Evolutionary conservation across 2,113 vertebrate genomes (phyloP).

Genomic region (Miniopterus natalensis): DNA sequence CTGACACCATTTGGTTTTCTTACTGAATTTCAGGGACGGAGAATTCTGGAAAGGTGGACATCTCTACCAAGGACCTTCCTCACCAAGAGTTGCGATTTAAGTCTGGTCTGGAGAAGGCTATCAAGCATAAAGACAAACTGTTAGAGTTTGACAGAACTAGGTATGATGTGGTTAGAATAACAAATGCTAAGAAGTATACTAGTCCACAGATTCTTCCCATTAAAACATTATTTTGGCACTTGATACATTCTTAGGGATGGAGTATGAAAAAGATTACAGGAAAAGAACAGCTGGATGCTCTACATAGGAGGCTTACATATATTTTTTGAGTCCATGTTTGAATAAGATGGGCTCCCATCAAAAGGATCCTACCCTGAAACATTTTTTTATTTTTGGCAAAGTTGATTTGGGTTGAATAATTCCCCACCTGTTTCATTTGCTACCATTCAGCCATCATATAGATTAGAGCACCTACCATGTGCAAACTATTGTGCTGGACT

Average conservation of each 20-base stretch:
- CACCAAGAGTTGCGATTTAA: constrained; percentile 92
- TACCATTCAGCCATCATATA: not conserved
- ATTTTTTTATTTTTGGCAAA: constrained; percentile 29
- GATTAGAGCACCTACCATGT: not conserved
- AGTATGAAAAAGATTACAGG: not conserved
- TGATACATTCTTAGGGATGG: not conserved
- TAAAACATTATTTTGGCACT: constrained; percentile 46
- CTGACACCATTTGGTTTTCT: constrained; percentile 60
- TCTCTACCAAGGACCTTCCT: constrained; percentile 89
- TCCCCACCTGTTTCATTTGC: not conserved
- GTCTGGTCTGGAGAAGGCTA: constrained; percentile 94
- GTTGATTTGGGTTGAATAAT: not conserved
- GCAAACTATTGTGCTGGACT: not conserved
- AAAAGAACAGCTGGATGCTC: not conserved
- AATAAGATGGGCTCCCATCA: constrained; percentile 1
- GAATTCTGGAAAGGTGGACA: constrained; percentile 83
- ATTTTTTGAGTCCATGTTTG: constrained; percentile 52
- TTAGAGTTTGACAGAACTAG: constrained; percentile 97
- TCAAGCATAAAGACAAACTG: constrained; percentile 97
- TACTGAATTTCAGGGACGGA: constrained; percentile 86
- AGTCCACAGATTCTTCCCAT: not conserved
- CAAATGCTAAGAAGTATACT: not conserved
- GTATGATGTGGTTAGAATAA: constrained; percentile 83
- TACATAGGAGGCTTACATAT: not conserved
- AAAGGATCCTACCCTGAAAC: not conserved